These are phyloP conservation scores for Neolamprologus caudopunctatus DNA, from an alignment of 2,113 vertebrate genomes.

Conservation along the genomic window DNA sequence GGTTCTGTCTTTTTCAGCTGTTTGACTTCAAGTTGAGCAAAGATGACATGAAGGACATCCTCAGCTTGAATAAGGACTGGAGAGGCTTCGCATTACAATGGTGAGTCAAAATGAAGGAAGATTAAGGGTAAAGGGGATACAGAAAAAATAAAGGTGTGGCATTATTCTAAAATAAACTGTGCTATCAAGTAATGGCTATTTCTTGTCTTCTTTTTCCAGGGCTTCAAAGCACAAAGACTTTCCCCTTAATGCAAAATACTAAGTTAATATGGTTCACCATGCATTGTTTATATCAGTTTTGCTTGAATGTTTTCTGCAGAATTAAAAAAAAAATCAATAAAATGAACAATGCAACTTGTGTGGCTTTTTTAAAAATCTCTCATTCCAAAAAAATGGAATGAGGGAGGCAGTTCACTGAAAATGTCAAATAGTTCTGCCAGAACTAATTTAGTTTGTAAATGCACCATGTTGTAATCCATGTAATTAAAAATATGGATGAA, in stretches of 20 bases:
- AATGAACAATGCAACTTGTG: neutral
- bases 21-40: constrained; percentile 82
- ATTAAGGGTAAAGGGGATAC: rapidly evolving
- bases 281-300: neutral
- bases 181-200: neutral
- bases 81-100: constrained; percentile 68
- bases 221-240: constrained; percentile 60
- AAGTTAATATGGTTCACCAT: neutral
- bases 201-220: constrained; percentile 29
- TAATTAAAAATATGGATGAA: neutral
- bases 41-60: constrained; percentile 76
- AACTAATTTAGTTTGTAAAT: neutral
- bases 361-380: neutral
- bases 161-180: neutral
- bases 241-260: constrained; percentile 59
- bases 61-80: constrained; percentile 77
- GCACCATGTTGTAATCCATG: neutral
- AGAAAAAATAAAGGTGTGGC: rapidly evolving
- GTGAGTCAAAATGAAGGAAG: constrained; percentile 59
- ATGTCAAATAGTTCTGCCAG: neutral
- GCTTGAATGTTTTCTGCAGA: neutral
- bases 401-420: neutral
- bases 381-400: neutral
- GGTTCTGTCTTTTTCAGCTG: constrained; percentile 58
- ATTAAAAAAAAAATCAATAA: neutral